Percentiles rank a stretch among this genome's conserved stretches.
phyloP scores from a whole-genome alignment of 2,888 invertebrate species.

The Platycheirus rosarum region DNA sequence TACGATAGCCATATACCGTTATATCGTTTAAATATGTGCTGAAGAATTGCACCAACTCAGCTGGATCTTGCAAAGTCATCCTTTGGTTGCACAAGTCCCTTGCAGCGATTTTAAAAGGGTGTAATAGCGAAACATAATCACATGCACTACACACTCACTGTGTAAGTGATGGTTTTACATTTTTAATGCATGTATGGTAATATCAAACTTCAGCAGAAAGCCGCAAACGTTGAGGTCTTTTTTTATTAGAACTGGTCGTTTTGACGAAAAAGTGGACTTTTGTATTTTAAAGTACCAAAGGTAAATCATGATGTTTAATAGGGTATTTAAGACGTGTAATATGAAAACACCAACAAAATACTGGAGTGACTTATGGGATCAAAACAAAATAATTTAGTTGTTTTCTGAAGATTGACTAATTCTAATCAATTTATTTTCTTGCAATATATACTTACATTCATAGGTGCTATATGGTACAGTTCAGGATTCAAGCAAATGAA shows the following conservation, averaged over 20 bases:
- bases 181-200: slow-evolving; percentile 53
- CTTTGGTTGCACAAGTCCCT: slow-evolving; percentile 28
- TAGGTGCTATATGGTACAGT: no score
- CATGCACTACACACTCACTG: slow-evolving; percentile 20
- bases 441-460: no score
- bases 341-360: neutral
- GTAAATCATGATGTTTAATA: no score
- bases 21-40: neutral
- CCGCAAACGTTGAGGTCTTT: neutral
- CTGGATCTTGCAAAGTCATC: slow-evolving; percentile 39
- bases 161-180: slow-evolving; percentile 36
- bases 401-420: no score
- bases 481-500: no score
- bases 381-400: no score
- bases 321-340: neutral
- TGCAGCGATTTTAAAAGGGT: slow-evolving; percentile 36
- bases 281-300: neutral
- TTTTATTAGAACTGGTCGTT: neutral
- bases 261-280: neutral
- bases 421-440: no score
- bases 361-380: no score
- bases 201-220: slow-evolving; percentile 20
- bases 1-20: neutral
- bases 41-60: slow-evolving; percentile 34
- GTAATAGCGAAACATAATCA: slow-evolving; percentile 56